A percentile compares a stretch with the other conserved stretches of the same genome.
Conservation (phyloP, 2,113 vertebrate species). For the Ptyas mucosa region DNA sequence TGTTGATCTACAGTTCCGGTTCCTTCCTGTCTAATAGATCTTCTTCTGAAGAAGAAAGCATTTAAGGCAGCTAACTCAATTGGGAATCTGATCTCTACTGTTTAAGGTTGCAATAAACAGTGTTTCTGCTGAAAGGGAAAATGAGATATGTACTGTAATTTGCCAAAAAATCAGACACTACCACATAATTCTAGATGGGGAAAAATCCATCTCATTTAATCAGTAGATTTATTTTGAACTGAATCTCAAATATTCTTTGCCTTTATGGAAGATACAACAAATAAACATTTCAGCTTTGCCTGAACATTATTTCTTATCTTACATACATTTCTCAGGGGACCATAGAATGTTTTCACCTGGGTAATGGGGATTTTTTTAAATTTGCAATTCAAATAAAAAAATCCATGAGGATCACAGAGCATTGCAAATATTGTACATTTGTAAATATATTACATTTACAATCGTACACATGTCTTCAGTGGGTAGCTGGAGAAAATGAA, state of each 20-base stretch:
- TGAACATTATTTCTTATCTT: background rate
- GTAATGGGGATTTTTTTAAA: background rate
- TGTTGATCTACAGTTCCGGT: background rate
- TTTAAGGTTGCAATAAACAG: background rate
- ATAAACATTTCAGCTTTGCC: background rate
- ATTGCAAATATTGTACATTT: background rate
- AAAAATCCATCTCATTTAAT: background rate
- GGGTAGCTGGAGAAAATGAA: background rate
- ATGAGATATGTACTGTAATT: background rate
- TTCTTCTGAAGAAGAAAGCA: background rate
- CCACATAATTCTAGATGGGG: background rate
- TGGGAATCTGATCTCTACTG: constrained; percentile 1
- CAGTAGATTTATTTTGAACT: background rate
- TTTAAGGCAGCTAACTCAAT: background rate
- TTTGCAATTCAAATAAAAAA: background rate
- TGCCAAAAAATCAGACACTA: background rate
- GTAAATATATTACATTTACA: background rate
- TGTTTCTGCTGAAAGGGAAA: background rate
- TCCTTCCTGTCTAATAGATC: constrained; percentile 4
- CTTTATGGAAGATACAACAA: background rate
- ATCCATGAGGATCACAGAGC: background rate
- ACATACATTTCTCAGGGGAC: background rate
- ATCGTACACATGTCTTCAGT: background rate
- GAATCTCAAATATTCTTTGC: background rate
- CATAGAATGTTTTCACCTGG: background rate